These are phyloP conservation scores for Etheostoma nigrum DNA, from an alignment of 2,797 vertebrate genomes.

Conservation along the genomic window DNA sequence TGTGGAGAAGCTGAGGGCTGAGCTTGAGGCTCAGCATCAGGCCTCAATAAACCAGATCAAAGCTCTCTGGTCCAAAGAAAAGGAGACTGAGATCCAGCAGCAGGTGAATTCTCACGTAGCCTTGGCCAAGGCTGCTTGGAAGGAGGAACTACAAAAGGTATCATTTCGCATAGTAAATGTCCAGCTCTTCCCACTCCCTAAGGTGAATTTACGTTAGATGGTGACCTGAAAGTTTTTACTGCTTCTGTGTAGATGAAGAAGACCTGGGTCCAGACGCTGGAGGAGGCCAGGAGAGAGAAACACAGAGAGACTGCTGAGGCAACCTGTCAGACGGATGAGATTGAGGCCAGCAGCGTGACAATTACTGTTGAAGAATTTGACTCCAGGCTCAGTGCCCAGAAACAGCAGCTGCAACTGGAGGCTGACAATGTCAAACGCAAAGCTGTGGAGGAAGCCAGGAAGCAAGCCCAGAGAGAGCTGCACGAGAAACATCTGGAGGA, in stretches of 20 bases:
- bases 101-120: slow-evolving; percentile 80
- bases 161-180: not conserved
- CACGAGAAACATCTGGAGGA: slow-evolving; percentile 86
- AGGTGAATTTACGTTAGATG: not conserved
- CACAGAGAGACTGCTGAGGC: slow-evolving; percentile 70
- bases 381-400: slow-evolving; percentile 78
- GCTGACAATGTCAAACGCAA: slow-evolving; percentile 75
- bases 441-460: slow-evolving; percentile 82
- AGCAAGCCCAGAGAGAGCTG: slow-evolving; percentile 80
- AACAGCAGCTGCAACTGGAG: slow-evolving; percentile 75
- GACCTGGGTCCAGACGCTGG: slow-evolving; percentile 86
- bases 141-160: slow-evolving; percentile 86
- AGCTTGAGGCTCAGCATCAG: slow-evolving; percentile 86
- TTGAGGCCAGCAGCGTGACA: slow-evolving; percentile 29
- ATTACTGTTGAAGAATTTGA: slow-evolving; percentile 76
- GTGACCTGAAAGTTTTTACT: not conserved
- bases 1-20: slow-evolving; percentile 80
- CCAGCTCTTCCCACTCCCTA: not conserved
- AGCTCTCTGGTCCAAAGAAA: slow-evolving; percentile 86
- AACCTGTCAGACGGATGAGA: slow-evolving; percentile 85
- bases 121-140: slow-evolving; percentile 80
- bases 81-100: slow-evolving; percentile 78
- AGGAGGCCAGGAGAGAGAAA: slow-evolving; percentile 72
- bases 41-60: slow-evolving; percentile 78
- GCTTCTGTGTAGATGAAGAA: slow-evolving; percentile 83